These are phyloP conservation scores for Brachycybe producta DNA, from an alignment of 2,888 invertebrate genomes.

Conservation along the genomic window DNA sequence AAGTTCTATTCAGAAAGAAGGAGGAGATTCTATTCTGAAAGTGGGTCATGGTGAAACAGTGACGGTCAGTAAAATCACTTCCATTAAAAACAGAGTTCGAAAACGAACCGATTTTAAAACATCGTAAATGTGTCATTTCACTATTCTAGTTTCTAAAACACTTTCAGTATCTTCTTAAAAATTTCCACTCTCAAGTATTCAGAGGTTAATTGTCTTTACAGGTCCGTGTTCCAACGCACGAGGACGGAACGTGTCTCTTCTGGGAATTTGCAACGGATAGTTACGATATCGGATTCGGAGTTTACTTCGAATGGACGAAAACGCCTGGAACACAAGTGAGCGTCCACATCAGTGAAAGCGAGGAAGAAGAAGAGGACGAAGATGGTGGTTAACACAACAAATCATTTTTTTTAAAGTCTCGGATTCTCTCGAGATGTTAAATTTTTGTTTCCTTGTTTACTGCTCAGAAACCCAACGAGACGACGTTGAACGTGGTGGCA, in stretches of 20 bases:
- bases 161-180: not conserved
- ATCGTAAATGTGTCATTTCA: not conserved
- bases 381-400: conserved; percentile 40
- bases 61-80: conserved; percentile 48
- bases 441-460: not conserved
- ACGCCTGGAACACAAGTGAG: conserved; percentile 70
- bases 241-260: conserved; percentile 80
- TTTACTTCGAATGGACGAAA: conserved; percentile 96
- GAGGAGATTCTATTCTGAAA: conserved; percentile 75
- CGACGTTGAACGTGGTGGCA: conserved; percentile 49
- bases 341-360: conserved; percentile 90
- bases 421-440: not conserved
- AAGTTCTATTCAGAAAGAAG: conserved; percentile 61
- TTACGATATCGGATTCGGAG: conserved; percentile 95
- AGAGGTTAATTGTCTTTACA: conserved; percentile 25
- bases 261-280: conserved; percentile 99
- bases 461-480: conserved; percentile 26
- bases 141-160: not conserved
- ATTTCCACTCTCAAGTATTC: not conserved
- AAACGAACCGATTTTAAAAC: not conserved
- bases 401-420: not conserved
- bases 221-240: conserved; percentile 89
- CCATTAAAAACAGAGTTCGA: not conserved
- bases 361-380: conserved; percentile 57
- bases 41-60: conserved; percentile 95